Evolutionary conservation across 1,140 invertebrate genomes (phyloP), one percentile per base, ranked within the genome.

Genomic region (Lepidurus apus): DNA sequence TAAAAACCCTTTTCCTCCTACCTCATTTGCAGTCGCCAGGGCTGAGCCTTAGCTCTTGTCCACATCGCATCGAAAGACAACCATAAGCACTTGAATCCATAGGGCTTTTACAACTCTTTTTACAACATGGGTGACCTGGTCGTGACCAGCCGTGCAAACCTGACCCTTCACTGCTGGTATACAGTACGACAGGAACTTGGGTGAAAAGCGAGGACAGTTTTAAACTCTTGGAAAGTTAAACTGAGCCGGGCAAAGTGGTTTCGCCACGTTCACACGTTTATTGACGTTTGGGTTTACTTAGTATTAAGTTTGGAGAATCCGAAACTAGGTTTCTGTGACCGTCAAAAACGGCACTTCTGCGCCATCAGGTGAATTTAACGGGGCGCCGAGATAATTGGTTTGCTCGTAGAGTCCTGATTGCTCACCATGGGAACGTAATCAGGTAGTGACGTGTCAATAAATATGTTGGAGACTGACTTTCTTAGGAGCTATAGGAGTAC

Each of bases 401-500:
- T 9, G 53, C 53, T 65, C 53, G 53, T 65, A 13, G 53, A 65
- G 53, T 65, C 53, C 53, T 65, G 53, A 65, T 65, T 65, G 53
- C 53, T 65, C 53, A 21, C 53, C 53, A 65, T 65, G 53, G 53
- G 53, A 65, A 65, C 53, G 53, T 65, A 65, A 65, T 65, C 53
- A 65, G 53, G 53, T 65, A 65, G 53, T 65, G 53, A 65, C 53
- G 53, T 65, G 53, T 65, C 53, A 65, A 65, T 65, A 65, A 65
- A 65, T 65, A 65, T 65, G 53, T 65, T 65, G 34, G 34, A 4
- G 4, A 34, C 26, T 34, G 4, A 2, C 34, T 34, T 34, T 34
- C 34, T 34, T 34, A 34, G 34, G 53, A 17, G 53, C 53, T 65
- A 1, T 26, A 65, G 47, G 21, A 65, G 21, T 34, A 8, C 13